These are phyloP conservation scores for Drosophila demipolita DNA, from an alignment of 2,888 invertebrate species.

Conservation along the genomic window DNA sequence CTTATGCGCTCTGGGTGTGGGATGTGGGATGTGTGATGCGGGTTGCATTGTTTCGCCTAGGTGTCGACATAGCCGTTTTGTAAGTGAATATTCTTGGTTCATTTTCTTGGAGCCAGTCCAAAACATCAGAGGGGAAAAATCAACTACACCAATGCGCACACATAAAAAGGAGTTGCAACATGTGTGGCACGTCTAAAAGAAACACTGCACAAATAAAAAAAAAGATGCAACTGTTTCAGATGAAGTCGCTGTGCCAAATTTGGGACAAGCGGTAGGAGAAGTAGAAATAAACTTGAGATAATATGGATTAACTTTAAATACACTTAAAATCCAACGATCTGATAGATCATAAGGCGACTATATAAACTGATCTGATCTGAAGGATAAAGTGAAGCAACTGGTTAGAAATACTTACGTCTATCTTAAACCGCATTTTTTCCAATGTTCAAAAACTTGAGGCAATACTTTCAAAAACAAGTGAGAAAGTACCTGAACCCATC, in stretches of 20 bases:
- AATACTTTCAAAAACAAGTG: background rate
- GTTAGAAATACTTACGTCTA: background rate
- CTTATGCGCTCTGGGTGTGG: background rate
- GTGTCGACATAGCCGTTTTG: slow-evolving; percentile 67
- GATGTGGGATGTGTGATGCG: background rate
- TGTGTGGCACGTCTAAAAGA: slow-evolving; percentile 25
- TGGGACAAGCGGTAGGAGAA: background rate
- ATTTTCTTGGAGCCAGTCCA: slow-evolving; percentile 10
- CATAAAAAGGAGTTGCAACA: slow-evolving; percentile 46
- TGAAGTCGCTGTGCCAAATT: background rate
- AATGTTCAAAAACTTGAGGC: background rate
- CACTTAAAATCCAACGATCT: background rate
- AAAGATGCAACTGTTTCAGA: slow-evolving; percentile 10
- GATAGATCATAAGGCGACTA: background rate
- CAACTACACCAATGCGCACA: slow-evolving; percentile 46
- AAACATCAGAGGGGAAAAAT: slow-evolving; percentile 23
- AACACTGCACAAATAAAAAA: background rate
- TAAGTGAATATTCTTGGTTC: slow-evolving; percentile 65
- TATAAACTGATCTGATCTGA: background rate
- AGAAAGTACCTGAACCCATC: background rate
- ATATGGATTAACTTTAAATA: background rate
- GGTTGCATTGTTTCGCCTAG: slow-evolving; percentile 31
- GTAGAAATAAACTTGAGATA: background rate
- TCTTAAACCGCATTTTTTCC: background rate
- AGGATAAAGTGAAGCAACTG: background rate